Conservation (phyloP, 2,113 vertebrate genomes). For the Seriola quinqueradiata region DNA sequence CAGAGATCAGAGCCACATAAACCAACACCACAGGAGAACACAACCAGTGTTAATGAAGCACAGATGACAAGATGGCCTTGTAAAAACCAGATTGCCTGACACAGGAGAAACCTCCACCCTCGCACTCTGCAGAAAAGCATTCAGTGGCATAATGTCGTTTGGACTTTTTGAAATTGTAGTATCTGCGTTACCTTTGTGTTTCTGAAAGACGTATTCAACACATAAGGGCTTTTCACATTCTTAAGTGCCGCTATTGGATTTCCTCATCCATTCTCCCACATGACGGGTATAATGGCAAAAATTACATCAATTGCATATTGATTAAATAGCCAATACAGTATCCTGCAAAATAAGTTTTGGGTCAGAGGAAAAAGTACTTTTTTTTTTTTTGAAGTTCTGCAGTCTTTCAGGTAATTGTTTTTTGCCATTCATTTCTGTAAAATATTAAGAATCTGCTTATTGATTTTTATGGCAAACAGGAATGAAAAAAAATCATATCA, state of each 20-base stretch:
- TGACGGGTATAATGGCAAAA: not conserved
- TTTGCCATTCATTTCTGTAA: not conserved
- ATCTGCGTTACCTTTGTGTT: not conserved
- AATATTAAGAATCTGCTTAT: not conserved
- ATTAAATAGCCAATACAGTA: not conserved
- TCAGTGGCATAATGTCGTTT: not conserved
- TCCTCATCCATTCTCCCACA: not conserved
- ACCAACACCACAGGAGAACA: slow-evolving; percentile 68
- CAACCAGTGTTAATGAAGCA: slow-evolving; percentile 60
- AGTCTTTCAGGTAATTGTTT: not conserved
- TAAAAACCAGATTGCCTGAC: slow-evolving; percentile 58
- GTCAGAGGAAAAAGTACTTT: not conserved
- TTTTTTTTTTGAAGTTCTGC: too few relatives aligned
- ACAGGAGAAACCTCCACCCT: slow-evolving; percentile 27
- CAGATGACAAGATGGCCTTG: slow-evolving; percentile 69
- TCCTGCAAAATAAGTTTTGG: not conserved
- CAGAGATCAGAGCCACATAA: slow-evolving; percentile 68
- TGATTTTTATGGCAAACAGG: not conserved
- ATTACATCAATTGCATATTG: not conserved
- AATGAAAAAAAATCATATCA: not conserved
- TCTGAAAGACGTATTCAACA: not conserved
- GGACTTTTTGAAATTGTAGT: not conserved
- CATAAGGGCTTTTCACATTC: not conserved
- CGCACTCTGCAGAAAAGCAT: not conserved
- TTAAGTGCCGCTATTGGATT: not conserved